Percentiles rank a stretch among this genome's conserved stretches.
Evolutionary conservation across 92 coral and sea anemone species (phyloP).

Genomic region (Epizoanthus fatuus): DNA sequence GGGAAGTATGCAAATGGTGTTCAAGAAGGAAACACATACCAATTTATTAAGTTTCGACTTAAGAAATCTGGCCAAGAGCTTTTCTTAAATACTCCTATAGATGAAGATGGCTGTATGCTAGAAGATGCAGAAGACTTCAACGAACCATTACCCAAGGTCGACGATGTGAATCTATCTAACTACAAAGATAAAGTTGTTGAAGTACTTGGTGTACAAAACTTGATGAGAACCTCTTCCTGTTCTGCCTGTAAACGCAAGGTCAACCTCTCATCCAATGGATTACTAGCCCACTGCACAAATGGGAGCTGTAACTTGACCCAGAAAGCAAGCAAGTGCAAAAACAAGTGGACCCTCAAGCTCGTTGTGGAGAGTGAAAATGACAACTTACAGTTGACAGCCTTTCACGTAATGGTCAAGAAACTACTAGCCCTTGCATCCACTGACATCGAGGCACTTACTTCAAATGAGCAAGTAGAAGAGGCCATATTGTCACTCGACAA

Average conservation of each 20-base stretch:
- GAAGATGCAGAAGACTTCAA: conserved; percentile 1
- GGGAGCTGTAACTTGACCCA: conserved; percentile 5
- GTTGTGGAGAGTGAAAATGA: conserved; percentile 7
- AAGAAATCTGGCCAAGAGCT: conserved; percentile 4
- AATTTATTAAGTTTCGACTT: conserved; percentile 1
- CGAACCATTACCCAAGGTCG: conserved; percentile 3
- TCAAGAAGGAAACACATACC: conserved; percentile 1
- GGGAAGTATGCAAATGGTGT: conserved; percentile 4
- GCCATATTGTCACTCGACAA: background rate
- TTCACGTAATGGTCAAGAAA: conserved; percentile 3
- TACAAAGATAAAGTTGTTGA: background rate
- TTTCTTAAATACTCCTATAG: conserved; percentile 5
- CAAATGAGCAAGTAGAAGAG: conserved; percentile 7
- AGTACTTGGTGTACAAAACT: conserved; percentile 3
- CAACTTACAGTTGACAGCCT: background rate
- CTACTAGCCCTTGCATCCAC: conserved; percentile 2
- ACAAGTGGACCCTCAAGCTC: conserved; percentile 6
- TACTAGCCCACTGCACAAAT: conserved; percentile 7
- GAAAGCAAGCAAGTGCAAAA: conserved; percentile 4
- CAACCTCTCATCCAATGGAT: conserved; percentile 2
- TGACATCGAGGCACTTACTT: conserved; percentile 7
- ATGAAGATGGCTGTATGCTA: background rate
- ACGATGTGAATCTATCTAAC: conserved; percentile 6
- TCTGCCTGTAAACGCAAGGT: conserved; percentile 6
- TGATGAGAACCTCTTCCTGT: background rate